A percentile compares a stretch with the other conserved stretches of the same genome.
Evolutionary conservation across 2,113 vertebrate genomes (phyloP).

Genomic region (Stercorarius parasiticus): DNA sequence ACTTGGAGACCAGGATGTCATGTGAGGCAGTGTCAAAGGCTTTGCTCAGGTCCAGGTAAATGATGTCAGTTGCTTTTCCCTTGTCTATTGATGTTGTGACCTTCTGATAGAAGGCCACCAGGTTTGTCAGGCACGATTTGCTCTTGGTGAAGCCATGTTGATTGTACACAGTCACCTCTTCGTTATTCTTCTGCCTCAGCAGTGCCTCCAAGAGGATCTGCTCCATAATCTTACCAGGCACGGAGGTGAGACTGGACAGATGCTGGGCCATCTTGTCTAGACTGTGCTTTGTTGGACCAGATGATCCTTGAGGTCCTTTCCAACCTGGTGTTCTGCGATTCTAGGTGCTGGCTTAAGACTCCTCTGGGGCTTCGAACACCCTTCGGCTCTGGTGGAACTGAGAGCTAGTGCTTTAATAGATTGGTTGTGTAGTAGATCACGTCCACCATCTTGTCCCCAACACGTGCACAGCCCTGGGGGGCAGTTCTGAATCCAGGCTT

Average conservation of each 20-base stretch:
- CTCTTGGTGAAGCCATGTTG: too few species aligned
- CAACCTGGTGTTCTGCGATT: background rate
- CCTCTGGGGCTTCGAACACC: background rate
- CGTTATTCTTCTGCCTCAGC: too few species aligned
- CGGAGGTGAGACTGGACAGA: background rate
- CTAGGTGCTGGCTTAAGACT: background rate
- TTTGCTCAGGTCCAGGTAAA: too few species aligned
- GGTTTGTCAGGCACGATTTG: too few species aligned
- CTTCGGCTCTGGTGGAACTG: background rate
- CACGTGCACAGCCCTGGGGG: rapidly evolving
- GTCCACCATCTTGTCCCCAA: background rate
- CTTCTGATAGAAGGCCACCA: too few species aligned
- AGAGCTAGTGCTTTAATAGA: background rate
- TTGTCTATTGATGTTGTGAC: too few species aligned
- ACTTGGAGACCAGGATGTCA: too few species aligned
- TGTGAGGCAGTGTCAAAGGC: too few species aligned
- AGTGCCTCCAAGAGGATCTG: too few species aligned
- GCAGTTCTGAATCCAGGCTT: background rate
- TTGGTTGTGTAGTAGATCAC: background rate
- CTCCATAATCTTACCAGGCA: too few species aligned
- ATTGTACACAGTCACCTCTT: too few species aligned
- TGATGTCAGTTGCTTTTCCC: too few species aligned
- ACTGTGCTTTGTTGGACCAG: background rate
- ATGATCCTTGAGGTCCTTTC: background rate
- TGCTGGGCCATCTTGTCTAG: background rate